Evolutionary conservation across 2,888 invertebrate species (phyloP).

Genomic region (Chirona hameri): DNA sequence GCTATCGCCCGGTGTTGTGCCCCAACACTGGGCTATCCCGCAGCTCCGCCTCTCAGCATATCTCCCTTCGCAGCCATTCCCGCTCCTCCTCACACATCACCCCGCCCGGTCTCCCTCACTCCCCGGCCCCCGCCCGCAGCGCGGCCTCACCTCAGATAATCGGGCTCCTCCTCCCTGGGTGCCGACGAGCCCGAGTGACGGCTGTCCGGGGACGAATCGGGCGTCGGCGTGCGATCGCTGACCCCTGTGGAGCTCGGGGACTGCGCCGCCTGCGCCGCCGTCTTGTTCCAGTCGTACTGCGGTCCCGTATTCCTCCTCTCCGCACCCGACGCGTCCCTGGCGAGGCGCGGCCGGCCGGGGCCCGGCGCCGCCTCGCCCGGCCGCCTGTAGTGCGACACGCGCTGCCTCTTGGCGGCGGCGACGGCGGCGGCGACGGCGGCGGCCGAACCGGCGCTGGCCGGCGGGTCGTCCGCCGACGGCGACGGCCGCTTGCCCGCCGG

Average conservation of each 20-base stretch:
- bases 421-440: conserved; percentile 41
- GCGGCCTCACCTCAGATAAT: neutral
- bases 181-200: conserved; percentile 25
- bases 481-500: conserved; percentile 51
- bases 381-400: conserved; percentile 79
- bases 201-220: conserved; percentile 25
- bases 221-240: conserved; percentile 31
- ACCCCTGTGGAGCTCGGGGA: conserved; percentile 25
- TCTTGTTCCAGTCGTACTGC: conserved; percentile 11
- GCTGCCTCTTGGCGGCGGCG: conserved; percentile 67
- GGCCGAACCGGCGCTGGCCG: conserved; percentile 57
- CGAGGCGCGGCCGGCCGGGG: neutral
- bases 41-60: no score
- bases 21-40: no score
- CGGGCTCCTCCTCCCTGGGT: neutral
- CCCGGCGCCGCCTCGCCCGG: conserved; percentile 47
- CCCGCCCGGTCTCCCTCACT: neutral
- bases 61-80: neutral
- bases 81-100: neutral
- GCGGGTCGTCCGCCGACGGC: conserved; percentile 55
- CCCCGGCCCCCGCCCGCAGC: neutral
- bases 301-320: conserved; percentile 7
- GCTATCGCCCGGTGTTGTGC: no score
- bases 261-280: neutral
- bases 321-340: neutral